Percentiles rank a stretch among this genome's conserved stretches.
Conservation (phyloP, 2,797 vertebrate species). For the Hyperoplus immaculatus region DNA sequence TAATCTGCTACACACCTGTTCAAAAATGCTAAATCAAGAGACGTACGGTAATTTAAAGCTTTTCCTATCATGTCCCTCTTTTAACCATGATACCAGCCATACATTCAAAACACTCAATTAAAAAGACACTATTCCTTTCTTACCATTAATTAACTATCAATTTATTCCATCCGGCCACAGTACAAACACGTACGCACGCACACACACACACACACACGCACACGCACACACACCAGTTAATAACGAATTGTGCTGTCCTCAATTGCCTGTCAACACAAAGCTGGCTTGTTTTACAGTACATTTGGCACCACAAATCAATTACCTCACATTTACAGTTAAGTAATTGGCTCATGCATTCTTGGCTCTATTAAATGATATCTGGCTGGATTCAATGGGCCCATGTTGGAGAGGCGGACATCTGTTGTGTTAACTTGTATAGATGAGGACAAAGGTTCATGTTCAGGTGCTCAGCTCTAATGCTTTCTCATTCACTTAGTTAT, state of each 20-base stretch:
- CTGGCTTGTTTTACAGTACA: conserved; percentile 48
- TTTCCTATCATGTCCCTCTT: not conserved
- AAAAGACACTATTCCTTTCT: not conserved
- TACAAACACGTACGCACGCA: not conserved
- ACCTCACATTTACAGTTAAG: conserved; percentile 52
- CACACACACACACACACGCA: not conserved
- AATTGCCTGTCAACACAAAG: conserved; percentile 53
- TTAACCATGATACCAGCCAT: not conserved
- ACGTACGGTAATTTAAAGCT: not conserved
- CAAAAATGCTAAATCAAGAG: too few species aligned
- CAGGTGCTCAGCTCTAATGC: conserved; percentile 15
- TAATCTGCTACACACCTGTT: too few species aligned
- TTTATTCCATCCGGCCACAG: not conserved
- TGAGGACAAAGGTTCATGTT: conserved; percentile 19
- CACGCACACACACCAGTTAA: conserved; percentile 6
- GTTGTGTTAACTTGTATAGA: not conserved
- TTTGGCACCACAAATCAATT: conserved; percentile 48
- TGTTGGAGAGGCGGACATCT: conserved; percentile 7
- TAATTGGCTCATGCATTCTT: conserved; percentile 43
- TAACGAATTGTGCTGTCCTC: conserved; percentile 23
- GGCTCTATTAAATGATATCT: conserved; percentile 43
- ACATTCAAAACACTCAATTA: conserved; percentile 3
- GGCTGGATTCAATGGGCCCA: conserved; percentile 4
- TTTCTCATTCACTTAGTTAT: not conserved
- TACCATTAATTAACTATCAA: not conserved